Conservation (phyloP, 2,888 invertebrate genomes). For the Graphium colonna region DNA sequence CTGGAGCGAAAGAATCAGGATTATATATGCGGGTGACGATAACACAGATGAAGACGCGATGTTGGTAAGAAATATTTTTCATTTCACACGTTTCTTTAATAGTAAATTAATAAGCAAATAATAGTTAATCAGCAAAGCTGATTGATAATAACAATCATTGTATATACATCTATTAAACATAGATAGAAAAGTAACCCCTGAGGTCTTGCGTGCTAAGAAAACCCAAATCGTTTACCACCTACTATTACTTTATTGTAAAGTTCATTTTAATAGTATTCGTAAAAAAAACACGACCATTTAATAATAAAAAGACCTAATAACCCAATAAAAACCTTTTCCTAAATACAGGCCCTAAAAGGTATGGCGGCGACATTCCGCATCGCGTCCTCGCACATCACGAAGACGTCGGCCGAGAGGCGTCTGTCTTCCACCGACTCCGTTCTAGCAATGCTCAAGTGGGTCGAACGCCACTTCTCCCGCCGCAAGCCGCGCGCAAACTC, state of each 20-base stretch:
- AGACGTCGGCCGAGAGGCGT: constrained; percentile 92
- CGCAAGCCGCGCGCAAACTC: constrained; percentile 88
- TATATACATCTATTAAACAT: too few relatives aligned
- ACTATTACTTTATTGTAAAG: too few relatives aligned
- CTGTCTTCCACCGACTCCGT: constrained; percentile 94
- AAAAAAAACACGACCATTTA: too few relatives aligned
- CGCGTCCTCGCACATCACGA: constrained; percentile 90
- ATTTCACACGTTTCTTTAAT: neutral
- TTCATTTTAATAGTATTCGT: too few relatives aligned
- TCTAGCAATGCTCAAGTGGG: constrained; percentile 93
- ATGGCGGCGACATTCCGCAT: constrained; percentile 96
- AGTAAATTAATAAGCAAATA: too few relatives aligned
- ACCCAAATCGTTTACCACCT: too few relatives aligned
- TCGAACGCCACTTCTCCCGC: constrained; percentile 89
- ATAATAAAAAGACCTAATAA: too few relatives aligned
- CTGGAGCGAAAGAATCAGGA: constrained; percentile 93
- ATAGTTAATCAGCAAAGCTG: too few relatives aligned
- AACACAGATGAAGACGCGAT: constrained; percentile 94
- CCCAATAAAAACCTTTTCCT: too few relatives aligned
- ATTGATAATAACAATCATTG: too few relatives aligned
- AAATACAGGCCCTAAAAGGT: constrained; percentile 88
- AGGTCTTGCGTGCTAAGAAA: too few relatives aligned
- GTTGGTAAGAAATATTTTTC: constrained; percentile 78
- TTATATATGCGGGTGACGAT: constrained; percentile 94
- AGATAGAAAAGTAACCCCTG: too few relatives aligned